Evolutionary conservation across 2,888 invertebrate species (phyloP), one percentile per base, ranked within the genome.

Genomic region (Isotomurus palustris): DNA sequence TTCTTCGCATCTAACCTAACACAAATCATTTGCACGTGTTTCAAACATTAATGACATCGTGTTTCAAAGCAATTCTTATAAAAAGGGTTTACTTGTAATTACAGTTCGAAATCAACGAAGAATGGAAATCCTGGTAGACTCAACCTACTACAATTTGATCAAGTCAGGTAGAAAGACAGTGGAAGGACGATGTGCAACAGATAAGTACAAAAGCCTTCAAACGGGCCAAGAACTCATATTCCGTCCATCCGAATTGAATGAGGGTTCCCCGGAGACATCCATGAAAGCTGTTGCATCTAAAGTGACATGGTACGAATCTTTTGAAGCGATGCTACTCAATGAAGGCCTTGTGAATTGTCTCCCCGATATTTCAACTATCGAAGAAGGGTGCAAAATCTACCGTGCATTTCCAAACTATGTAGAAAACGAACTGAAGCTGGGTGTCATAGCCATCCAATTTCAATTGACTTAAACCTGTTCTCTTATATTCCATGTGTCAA

Each of bases 321-420:
- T 40, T 17, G 19, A 6, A 6, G 40, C 10, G 6, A 40, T 40
- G 40, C 40, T 40, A 6, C 10, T 6, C 17, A 10, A 6, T 19
- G 40, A 40, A 40, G 40, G 40, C 6, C 10, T 40, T 40, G 40
- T n/a, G 17, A 40, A 40, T 19, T 40, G 40, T 40, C 40, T 40
- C 19, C 40, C 40, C 6, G 40, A 19, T 6, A 17, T 40, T n/a
- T 10, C 40, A 6, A 19, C 10, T n/a, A 6, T 40, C 6, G 17
- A 6, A 10, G 17, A 40, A 40, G 40, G 40, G 6, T 10, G 10
- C 17, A n/a, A 40, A 40, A 40, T 40, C 40, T 40, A 40, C 17
- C 10, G 10, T 6, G 10, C 40, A 6, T 40, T 40, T 17, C 40
- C 40, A n/a, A 19, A 19, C 8, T 40, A 40, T 40, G 40, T 19